phyloP scores from a whole-genome alignment of 2,797 vertebrate species.

The Allobates femoralis region DNA sequence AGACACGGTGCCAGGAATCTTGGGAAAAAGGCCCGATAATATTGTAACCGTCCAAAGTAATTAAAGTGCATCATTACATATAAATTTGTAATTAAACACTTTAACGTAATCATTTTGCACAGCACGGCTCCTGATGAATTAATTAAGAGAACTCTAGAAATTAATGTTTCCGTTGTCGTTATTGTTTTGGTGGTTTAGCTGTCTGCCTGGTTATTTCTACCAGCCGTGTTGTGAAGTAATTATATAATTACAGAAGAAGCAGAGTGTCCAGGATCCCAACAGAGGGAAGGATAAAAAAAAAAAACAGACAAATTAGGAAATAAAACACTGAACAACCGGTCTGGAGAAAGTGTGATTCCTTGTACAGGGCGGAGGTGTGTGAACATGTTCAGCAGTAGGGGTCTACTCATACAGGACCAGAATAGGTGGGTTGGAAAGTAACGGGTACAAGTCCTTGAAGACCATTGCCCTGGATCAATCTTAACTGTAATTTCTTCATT shows the following conservation, averaged over 20 bases:
- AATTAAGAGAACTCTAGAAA: constrained; percentile 90
- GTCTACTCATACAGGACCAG: background rate
- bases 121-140: constrained; percentile 90
- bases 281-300: constrained; percentile 62
- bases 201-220: constrained; percentile 73
- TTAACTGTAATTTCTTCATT: constrained; percentile 12
- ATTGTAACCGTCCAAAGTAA: constrained; percentile 92
- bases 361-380: background rate
- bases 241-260: constrained; percentile 73
- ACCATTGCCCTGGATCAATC: background rate
- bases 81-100: constrained; percentile 98
- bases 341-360: constrained; percentile 43
- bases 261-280: constrained; percentile 71
- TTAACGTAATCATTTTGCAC: constrained; percentile 90
- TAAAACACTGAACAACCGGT: constrained; percentile 60
- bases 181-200: constrained; percentile 79
- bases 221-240: constrained; percentile 77
- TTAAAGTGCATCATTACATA: constrained; percentile 93
- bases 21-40: constrained; percentile 87
- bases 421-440: background rate
- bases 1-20: constrained; percentile 84
- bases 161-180: constrained; percentile 86
- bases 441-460: constrained; percentile 8
- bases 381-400: background rate
- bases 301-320: constrained; percentile 69